Base-by-base conservation (phyloP, 1,140 invertebrate genomes). In the Euschistus heros region DNA sequence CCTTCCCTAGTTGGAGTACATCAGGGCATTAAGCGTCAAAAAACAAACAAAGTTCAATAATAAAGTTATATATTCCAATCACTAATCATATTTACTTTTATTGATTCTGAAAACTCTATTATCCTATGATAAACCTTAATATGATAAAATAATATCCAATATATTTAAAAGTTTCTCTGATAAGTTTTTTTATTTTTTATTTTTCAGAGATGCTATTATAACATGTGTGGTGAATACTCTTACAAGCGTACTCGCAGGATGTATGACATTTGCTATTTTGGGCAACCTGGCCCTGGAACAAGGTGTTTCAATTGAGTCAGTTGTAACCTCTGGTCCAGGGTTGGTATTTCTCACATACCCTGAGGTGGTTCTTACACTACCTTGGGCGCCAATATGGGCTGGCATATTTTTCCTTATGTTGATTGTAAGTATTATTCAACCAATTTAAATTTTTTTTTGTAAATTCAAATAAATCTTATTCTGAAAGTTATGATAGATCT, bases 301-400 rank as follows among this genome's bases (percentile, higher is more conserved):
- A 68, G 74, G 75, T 46, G 74, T 75, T 2, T 68, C 76, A 20
- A 82, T 85, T 2, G 75, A 73, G 2, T 72, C 80, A 37, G 84
- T 85, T 7, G 83, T 84, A 2, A 80, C 81, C 67, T 81, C 78
- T 66, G 84, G 84, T 5, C 85, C 84, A 17, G 84, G 84, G 17
- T 74, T 86, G 3, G 84, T 85, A 22, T 86, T 86, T 70, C 77
- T 86, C 37, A 84, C 84, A 4, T 85, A 86, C 74, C 84, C 84
- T 0, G 82, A 85, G 73, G 84, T 83, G 55, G 82, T 86, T 22
- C 71, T 84, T 0, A 81, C 83, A 71, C 74, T 86, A 42, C 84
- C 84, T 1, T 82, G 81, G 24, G 79, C 83, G 14, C 76, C 82
- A 4, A 72, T 83, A 57, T 85, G 84, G 84, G 78, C 84, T 1